These are phyloP conservation scores for Gymnorhina tibicen DNA, from an alignment of 2,113 vertebrate species.

Conservation along the genomic window DNA sequence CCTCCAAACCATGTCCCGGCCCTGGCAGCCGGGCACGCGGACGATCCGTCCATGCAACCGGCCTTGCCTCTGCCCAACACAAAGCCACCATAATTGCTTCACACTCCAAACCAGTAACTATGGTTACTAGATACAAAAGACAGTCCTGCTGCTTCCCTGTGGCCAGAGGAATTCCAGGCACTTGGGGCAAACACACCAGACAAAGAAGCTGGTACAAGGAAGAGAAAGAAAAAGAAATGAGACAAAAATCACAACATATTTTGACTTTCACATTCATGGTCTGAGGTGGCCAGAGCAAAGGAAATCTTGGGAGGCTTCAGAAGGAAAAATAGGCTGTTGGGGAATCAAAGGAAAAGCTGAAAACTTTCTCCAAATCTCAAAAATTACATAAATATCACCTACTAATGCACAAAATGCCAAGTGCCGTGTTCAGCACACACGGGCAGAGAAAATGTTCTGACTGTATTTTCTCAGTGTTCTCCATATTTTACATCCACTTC, in stretches of 20 bases:
- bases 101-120: constrained; percentile 58
- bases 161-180: constrained; percentile 67
- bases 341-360: background rate
- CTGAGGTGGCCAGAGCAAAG: background rate
- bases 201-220: constrained; percentile 34
- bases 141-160: constrained; percentile 40
- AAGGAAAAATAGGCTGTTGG: background rate
- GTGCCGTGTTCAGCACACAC: background rate
- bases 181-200: constrained; percentile 9
- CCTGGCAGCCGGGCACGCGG: background rate
- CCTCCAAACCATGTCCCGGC: background rate
- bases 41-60: rapidly evolving
- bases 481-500: background rate
- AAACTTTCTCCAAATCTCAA: background rate
- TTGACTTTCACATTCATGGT: background rate
- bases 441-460: background rate
- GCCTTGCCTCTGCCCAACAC: background rate
- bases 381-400: background rate
- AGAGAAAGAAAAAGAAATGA: too few species aligned
- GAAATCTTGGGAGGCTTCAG: background rate
- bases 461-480: background rate
- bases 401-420: background rate
- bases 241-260: background rate
- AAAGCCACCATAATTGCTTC: constrained; percentile 19
- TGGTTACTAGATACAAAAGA: constrained; percentile 67